These are phyloP conservation scores for Cistogaster globosa DNA, from an alignment of 2,888 invertebrate genomes.

Conservation along the genomic window DNA sequence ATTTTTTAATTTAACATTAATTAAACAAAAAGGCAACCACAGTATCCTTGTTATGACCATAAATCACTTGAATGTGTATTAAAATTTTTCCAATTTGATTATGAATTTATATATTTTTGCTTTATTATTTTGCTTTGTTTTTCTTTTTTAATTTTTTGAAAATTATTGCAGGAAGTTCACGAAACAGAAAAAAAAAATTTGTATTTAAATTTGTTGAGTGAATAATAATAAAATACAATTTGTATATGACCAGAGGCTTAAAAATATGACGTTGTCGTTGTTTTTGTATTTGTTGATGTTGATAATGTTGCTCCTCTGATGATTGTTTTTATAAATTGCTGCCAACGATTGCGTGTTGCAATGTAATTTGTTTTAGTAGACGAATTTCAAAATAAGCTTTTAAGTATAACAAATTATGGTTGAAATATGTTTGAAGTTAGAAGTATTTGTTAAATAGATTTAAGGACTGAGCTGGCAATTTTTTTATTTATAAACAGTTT, in stretches of 20 bases:
- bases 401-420: conserved; percentile 46
- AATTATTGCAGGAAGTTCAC: conserved; percentile 56
- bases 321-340: conserved; percentile 1
- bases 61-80: conserved; percentile 62
- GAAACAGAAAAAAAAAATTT: conserved; percentile 21
- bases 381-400: conserved; percentile 27
- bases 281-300: conserved; percentile 34
- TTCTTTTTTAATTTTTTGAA: conserved; percentile 30
- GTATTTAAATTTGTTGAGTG: conserved; percentile 59
- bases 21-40: conserved; percentile 56
- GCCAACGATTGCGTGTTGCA: conserved; percentile 64
- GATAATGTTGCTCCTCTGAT: conserved; percentile 24
- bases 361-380: conserved; percentile 58
- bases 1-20: conserved; percentile 54
- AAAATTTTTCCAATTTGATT: conserved; percentile 50
- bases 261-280: conserved; percentile 14
- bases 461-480: conserved; percentile 11
- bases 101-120: conserved; percentile 17
- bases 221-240: conserved; percentile 60
- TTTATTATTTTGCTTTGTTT: conserved; percentile 13
- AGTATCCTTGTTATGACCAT: conserved; percentile 64
- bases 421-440: conserved; percentile 48
- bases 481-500: conserved; percentile 17
- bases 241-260: conserved; percentile 45
- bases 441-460: conserved; percentile 45